Percentiles rank a stretch among this genome's conserved stretches.
These are phyloP conservation scores for Drosophila neocordata DNA, from an alignment of 1,140 invertebrate species.

Conservation along the genomic window DNA sequence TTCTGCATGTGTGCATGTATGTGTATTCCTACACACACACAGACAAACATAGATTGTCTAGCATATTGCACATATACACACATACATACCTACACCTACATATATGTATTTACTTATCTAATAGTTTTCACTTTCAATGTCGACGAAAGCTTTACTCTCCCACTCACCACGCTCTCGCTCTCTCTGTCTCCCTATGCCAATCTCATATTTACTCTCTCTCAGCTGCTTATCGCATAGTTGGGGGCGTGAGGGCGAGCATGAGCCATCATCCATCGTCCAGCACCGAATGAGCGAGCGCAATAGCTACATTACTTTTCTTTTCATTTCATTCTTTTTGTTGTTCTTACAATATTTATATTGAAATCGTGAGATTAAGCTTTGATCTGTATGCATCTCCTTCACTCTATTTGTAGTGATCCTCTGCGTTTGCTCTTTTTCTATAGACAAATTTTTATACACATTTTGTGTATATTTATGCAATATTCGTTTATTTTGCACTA, in stretches of 20 bases:
- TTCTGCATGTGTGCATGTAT: not conserved
- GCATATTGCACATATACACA: not conserved
- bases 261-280: not conserved
- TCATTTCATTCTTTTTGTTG: not conserved
- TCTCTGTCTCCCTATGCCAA: not conserved
- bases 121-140: constrained; percentile 79
- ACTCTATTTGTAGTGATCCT: not conserved
- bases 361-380: not conserved
- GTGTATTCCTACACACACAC: not conserved
- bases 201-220: not conserved
- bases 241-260: constrained; percentile 2
- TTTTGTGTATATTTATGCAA: constrained; percentile 1
- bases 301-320: not conserved
- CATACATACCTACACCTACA: not conserved
- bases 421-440: not conserved
- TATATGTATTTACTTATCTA: constrained; percentile 52
- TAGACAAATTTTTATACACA: not conserved
- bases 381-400: too few relatives aligned
- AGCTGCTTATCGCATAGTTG: constrained; percentile 9
- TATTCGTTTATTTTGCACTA: constrained; percentile 37
- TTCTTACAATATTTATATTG: not conserved
- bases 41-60: too few relatives aligned
- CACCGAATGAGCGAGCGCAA: not conserved
- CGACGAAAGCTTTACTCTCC: constrained; percentile 37
- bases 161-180: not conserved